These are phyloP conservation scores for Zaprionus gabonicus DNA, from an alignment of 1,140 invertebrate species.

Conservation along the genomic window DNA sequence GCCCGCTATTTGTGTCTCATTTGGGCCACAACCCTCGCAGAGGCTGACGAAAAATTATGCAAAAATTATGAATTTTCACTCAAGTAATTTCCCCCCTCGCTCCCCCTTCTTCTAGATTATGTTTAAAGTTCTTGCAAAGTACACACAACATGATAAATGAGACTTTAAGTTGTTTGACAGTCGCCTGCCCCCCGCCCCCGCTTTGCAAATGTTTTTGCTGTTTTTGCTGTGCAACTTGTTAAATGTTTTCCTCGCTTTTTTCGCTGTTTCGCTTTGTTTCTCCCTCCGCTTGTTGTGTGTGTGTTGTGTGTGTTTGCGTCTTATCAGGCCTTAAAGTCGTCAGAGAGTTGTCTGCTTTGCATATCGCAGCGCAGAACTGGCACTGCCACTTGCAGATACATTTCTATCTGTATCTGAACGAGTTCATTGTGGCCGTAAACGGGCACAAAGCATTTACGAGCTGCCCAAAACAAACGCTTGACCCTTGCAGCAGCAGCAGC, in stretches of 20 bases:
- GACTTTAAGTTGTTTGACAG: slow-evolving; percentile 83
- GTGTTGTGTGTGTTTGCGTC: slow-evolving; percentile 36
- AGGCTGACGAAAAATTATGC: slow-evolving; percentile 51
- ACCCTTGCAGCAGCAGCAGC: neutral
- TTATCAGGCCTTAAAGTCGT: slow-evolving; percentile 71
- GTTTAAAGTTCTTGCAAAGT: slow-evolving; percentile 62
- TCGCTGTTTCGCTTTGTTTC: slow-evolving; percentile 20
- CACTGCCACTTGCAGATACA: slow-evolving; percentile 30
- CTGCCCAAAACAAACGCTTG: neutral
- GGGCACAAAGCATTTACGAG: neutral
- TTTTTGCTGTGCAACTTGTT: slow-evolving; percentile 71
- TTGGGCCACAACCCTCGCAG: slow-evolving; percentile 11
- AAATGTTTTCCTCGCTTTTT: slow-evolving; percentile 57
- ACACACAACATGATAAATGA: slow-evolving; percentile 77
- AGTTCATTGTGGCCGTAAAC: slow-evolving; percentile 8
- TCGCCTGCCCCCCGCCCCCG: neutral
- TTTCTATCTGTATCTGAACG: slow-evolving; percentile 37
- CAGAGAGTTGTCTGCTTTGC: slow-evolving; percentile 60
- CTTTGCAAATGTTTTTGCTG: slow-evolving; percentile 41
- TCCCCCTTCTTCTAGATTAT: slow-evolving; percentile 23
- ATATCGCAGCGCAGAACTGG: slow-evolving; percentile 40
- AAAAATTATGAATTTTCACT: slow-evolving; percentile 67
- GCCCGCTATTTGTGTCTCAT: slow-evolving; percentile 51
- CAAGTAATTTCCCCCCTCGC: slow-evolving; percentile 54
- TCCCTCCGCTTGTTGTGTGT: slow-evolving; percentile 16